Conservation (phyloP, 2,888 invertebrate species). For the Dendrolimus pini region DNA sequence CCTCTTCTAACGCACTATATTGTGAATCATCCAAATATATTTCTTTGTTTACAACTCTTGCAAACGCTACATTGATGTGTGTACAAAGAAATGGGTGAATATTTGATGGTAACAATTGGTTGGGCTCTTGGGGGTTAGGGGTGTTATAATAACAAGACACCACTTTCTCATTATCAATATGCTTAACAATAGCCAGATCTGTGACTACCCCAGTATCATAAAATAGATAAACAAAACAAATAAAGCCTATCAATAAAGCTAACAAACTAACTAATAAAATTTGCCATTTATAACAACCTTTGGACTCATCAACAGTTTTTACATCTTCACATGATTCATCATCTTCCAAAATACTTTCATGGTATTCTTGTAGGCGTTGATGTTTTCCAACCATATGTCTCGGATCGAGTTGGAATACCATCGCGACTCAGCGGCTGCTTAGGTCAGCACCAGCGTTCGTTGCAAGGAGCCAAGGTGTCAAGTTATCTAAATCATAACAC, state of each 20-base stretch:
- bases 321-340: neutral
- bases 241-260: neutral
- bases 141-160: constrained; percentile 83
- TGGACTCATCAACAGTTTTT: neutral
- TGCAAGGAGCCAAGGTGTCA: too few relatives aligned
- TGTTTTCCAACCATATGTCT: neutral
- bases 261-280: neutral
- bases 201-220: neutral
- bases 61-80: constrained; percentile 89
- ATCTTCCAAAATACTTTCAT: neutral
- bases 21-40: constrained; percentile 71
- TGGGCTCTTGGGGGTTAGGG: constrained; percentile 39
- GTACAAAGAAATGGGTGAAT: constrained; percentile 87
- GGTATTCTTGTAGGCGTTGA: neutral
- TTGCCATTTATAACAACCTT: neutral
- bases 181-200: neutral
- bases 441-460: neutral
- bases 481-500: too few relatives aligned
- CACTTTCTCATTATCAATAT: constrained; percentile 20
- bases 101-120: constrained; percentile 67
- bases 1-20: constrained; percentile 42
- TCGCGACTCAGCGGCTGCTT: neutral
- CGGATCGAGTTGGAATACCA: neutral
- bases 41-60: constrained; percentile 77
- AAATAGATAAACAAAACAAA: neutral